phyloP scores from a whole-genome alignment of 2,113 vertebrate species.

The Rhodinocichla rosea region DNA sequence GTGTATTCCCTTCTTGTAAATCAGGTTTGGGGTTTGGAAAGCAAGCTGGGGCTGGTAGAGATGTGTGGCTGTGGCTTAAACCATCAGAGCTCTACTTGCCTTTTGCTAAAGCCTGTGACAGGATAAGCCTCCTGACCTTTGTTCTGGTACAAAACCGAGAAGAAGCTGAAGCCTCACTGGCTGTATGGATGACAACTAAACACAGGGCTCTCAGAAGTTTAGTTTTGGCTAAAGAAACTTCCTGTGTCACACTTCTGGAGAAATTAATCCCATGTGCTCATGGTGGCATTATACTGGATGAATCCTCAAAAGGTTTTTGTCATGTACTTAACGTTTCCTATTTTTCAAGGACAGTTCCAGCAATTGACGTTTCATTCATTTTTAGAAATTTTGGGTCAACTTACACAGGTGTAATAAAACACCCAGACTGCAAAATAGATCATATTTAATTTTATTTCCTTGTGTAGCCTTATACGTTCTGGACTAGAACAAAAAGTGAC shows the following conservation, averaged over 20 bases:
- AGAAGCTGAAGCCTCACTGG: neutral
- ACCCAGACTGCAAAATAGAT: neutral
- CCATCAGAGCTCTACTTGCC: neutral
- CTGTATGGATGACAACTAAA: neutral
- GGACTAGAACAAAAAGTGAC: neutral
- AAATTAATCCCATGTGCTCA: neutral
- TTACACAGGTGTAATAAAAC: neutral
- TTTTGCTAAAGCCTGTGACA: neutral
- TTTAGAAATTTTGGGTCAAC: neutral
- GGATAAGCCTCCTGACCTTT: neutral
- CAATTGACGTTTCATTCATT: neutral
- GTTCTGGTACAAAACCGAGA: neutral
- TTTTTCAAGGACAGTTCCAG: neutral
- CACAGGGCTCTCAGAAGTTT: neutral
- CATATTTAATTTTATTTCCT: neutral
- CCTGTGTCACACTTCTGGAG: neutral
- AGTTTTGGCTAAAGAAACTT: neutral
- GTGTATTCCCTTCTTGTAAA: neutral
- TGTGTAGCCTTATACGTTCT: neutral
- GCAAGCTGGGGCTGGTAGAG: neutral
- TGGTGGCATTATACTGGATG: neutral
- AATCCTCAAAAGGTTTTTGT: neutral
- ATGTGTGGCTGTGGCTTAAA: neutral
- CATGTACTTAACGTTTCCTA: fast-evolving
- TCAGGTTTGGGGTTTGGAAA: neutral